phyloP scores from a whole-genome alignment of 2,888 invertebrate species.

The Temnothorax unifasciatus region DNA sequence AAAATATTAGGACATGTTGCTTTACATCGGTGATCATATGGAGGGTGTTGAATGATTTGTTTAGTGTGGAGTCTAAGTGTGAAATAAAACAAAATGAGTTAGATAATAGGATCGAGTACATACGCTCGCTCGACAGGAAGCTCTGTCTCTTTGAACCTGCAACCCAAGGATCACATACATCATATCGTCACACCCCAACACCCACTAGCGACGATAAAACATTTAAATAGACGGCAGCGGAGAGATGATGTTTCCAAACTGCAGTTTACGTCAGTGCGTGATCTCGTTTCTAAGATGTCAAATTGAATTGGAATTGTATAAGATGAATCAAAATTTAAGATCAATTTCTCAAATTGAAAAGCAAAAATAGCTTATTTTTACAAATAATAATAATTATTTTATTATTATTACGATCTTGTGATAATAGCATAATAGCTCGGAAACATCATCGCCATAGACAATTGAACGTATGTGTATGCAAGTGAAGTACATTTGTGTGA shows the following conservation, averaged over 20 bases:
- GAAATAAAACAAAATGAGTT: slow-evolving; percentile 78
- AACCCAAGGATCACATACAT: slow-evolving; percentile 87
- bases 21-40: slow-evolving; percentile 61
- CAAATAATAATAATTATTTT: not conserved
- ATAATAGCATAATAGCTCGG: not conserved
- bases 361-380: not conserved
- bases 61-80: slow-evolving; percentile 66
- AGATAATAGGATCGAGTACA: slow-evolving; percentile 89
- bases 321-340: not conserved
- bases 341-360: not conserved
- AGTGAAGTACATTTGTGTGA: slow-evolving; percentile 15
- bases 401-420: not conserved
- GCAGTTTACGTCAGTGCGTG: not conserved
- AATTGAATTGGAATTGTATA: not conserved
- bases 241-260: slow-evolving; percentile 26
- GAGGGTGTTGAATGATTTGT: slow-evolving; percentile 72
- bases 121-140: slow-evolving; percentile 94
- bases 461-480: slow-evolving; percentile 20
- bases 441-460: slow-evolving; percentile 34
- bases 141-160: slow-evolving; percentile 95
- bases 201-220: slow-evolving; percentile 67
- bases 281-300: not conserved
- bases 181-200: slow-evolving; percentile 78
- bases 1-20: slow-evolving; percentile 1
- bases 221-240: slow-evolving; percentile 16